phyloP scores from a whole-genome alignment of 2,113 vertebrate species.

The Alces alces region DNA sequence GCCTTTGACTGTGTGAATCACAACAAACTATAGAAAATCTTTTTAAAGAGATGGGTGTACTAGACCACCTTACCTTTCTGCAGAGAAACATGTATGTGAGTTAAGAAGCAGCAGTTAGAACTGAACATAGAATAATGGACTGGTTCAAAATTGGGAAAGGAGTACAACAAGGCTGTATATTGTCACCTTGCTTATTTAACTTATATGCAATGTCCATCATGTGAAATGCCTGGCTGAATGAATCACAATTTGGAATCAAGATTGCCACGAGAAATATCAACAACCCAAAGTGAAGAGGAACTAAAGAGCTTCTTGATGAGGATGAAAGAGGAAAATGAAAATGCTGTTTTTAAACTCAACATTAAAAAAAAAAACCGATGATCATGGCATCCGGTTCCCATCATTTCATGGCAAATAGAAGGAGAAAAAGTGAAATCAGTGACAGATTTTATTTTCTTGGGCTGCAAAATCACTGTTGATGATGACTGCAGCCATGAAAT shows the following conservation, averaged over 20 bases:
- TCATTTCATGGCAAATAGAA: not conserved
- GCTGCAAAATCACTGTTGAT: not conserved
- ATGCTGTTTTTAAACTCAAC: not conserved
- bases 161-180: not conserved
- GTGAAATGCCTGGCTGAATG: not conserved
- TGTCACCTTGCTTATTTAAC: not conserved
- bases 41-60: not conserved
- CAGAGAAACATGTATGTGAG: not conserved
- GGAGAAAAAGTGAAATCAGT: not conserved
- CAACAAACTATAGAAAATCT: not conserved
- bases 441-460: not conserved
- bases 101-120: not conserved
- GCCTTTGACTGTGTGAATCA: not conserved
- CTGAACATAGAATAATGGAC: not conserved
- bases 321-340: not conserved
- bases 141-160: not conserved
- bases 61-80: not conserved
- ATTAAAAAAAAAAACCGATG: not conserved
- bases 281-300: not conserved
- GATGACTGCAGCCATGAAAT: not conserved
- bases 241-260: not conserved
- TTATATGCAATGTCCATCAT: not conserved
- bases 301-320: not conserved
- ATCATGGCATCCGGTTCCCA: not conserved
- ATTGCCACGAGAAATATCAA: not conserved